phyloP scores from a whole-genome alignment of 2,888 invertebrate genomes.

The Dendrolimus houi region DNA sequence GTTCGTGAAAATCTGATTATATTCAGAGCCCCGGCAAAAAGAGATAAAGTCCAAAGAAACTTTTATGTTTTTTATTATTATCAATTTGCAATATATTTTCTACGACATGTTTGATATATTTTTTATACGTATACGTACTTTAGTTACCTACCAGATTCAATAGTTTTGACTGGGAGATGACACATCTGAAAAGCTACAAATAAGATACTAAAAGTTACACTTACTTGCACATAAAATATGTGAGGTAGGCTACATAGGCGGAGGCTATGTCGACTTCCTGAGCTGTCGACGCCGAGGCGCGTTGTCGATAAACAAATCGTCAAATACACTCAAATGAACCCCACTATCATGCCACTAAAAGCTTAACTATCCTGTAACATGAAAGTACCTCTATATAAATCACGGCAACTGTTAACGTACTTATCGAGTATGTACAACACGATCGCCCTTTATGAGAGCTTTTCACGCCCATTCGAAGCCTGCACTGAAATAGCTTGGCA shows the following conservation, averaged over 20 bases:
- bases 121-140: no score
- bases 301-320: conserved; percentile 63
- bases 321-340: conserved; percentile 48
- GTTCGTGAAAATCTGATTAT: no score
- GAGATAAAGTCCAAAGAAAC: no score
- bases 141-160: no score
- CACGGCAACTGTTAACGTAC: conserved; percentile 53
- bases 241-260: conserved; percentile 53
- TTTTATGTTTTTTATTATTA: no score
- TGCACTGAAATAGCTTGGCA: conserved; percentile 14
- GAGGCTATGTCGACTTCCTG: conserved; percentile 39
- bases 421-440: conserved; percentile 66
- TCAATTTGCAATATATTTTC: no score
- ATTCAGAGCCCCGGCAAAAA: no score
- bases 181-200: conserved; percentile 62
- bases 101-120: no score
- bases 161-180: conserved; percentile 7
- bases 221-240: conserved; percentile 56
- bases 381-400: conserved; percentile 67
- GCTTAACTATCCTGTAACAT: conserved; percentile 69
- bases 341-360: conserved; percentile 68
- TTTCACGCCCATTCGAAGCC: conserved; percentile 34
- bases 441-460: conserved; percentile 47
- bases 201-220: conserved; percentile 61
- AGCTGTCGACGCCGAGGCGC: conserved; percentile 59